Percentiles rank a stretch among this genome's conserved stretches.
Evolutionary conservation across 1,140 invertebrate species (phyloP).

Genomic region (Drosophila truncata): DNA sequence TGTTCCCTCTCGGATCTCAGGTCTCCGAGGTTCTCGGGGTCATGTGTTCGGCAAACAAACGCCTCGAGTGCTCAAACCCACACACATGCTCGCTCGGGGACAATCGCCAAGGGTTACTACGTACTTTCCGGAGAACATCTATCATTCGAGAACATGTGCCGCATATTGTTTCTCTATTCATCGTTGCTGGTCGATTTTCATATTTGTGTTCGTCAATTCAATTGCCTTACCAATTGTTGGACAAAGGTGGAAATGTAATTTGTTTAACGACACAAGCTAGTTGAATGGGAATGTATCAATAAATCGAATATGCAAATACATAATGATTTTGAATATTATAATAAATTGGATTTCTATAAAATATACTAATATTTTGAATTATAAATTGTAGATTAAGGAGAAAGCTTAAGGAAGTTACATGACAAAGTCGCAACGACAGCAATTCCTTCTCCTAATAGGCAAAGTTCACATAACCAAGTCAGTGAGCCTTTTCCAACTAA

Average conservation of each 20-base stretch:
- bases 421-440: conserved; percentile 2
- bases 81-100: conserved; percentile 35
- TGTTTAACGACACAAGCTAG: conserved; percentile 22
- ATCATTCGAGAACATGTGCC: conserved; percentile 36
- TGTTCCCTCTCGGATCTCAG: conserved; percentile 50
- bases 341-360: neutral
- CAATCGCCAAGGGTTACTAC: conserved; percentile 42
- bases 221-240: conserved; percentile 45
- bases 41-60: conserved; percentile 44
- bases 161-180: conserved; percentile 40
- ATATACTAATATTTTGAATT: neutral
- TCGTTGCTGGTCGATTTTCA: conserved; percentile 38
- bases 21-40: conserved; percentile 19
- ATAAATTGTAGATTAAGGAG: neutral
- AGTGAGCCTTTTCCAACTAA: conserved; percentile 27
- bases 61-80: conserved; percentile 40
- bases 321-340: neutral
- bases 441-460: conserved; percentile 66
- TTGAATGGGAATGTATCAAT: neutral
- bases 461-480: conserved; percentile 67
- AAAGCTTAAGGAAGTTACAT: too few relatives aligned
- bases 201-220: conserved; percentile 25
- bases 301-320: neutral
- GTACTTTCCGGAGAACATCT: conserved; percentile 16
- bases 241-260: conserved; percentile 29